Evolutionary conservation across 2,113 vertebrate species (phyloP), one percentile per base, ranked within the genome.

Genomic region (Shinisaurus crocodilurus): DNA sequence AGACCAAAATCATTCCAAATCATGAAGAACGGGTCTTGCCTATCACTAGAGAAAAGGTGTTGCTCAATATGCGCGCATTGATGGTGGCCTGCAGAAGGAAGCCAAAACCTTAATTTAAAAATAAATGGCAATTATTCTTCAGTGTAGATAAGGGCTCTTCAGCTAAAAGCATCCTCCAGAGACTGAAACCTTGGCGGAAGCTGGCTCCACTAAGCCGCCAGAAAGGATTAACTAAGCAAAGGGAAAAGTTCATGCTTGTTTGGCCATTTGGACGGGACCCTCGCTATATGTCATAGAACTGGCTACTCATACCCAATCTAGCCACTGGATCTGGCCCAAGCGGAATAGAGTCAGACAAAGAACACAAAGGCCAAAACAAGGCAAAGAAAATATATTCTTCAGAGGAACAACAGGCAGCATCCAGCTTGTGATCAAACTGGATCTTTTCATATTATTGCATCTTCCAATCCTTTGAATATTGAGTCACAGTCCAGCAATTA

Each of bases 211-310:
- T 27, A 50, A 50, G 90, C 80, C 86, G 85, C 89, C 0, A 0
- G 88, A 16, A 54, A 7, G 45, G 91, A 88, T 89, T 87, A 92
- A 87, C 69, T 80, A 82, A 45, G 32, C 92, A 77, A 76, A 87
- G 34, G 88, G 91, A 89, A 82, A 76, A 80, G 45, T 88, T 9
- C 32, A 86, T 93, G 91, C 32, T 88, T 91, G 82, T 90, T 88
- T 88, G 92, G 90, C 67, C 74, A 0, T 43, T 60, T 60, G 75
- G 93, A 77, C 84, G 18, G 40, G 91, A 87, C 40, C 79, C 91
- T 93, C 32, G 12, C 84, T 74, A 67, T 89, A 92, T 13, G n/a
- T 80, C 25, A 0, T 85, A 82, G 65, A 88, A 85, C 85, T 90
- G 90, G 90, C 91, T 85, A 84, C 86, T 94, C 37, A 0, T 45